These are phyloP conservation scores for Synanthedon tipuliformis DNA, from an alignment of 2,888 invertebrate genomes.

Conservation along the genomic window DNA sequence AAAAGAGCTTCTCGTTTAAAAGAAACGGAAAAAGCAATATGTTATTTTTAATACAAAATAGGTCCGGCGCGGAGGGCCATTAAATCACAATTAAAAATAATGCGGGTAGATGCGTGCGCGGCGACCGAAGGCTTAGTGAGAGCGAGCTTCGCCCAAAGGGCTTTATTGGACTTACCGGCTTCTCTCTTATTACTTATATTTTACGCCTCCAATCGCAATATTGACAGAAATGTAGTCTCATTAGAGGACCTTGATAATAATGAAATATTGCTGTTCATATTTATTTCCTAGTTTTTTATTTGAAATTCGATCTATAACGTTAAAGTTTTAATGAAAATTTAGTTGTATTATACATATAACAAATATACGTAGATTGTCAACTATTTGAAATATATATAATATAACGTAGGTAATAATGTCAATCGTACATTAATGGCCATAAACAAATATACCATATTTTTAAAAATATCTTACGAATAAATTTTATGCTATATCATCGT, in stretches of 20 bases:
- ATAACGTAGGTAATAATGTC: too few species aligned
- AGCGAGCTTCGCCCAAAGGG: conserved; percentile 32
- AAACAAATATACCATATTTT: too few species aligned
- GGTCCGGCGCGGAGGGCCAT: conserved; percentile 51
- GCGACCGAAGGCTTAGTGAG: conserved; percentile 41
- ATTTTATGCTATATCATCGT: too few species aligned
- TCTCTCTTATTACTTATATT: conserved; percentile 52
- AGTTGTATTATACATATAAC: too few species aligned
- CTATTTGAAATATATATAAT: too few species aligned
- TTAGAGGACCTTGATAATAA: conserved; percentile 6
- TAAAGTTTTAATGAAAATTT: too few species aligned
- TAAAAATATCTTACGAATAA: too few species aligned
- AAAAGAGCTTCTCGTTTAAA: neutral
- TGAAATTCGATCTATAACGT: neutral
- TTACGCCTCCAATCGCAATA: conserved; percentile 27
- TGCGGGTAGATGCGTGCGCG: conserved; percentile 62
- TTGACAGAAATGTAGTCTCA: conserved; percentile 19
- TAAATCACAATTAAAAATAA: conserved; percentile 68
- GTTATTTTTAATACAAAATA: conserved; percentile 51
- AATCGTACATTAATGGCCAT: too few species aligned
- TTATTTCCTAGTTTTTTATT: neutral
- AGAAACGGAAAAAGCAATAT: conserved; percentile 18
- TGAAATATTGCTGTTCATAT: neutral
- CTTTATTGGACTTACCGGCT: conserved; percentile 55
- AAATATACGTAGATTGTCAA: too few species aligned